A percentile compares a stretch with the other conserved stretches of the same genome.
These are phyloP conservation scores for Rhaphigaster nebulosa DNA, from an alignment of 2,888 invertebrate species.

Conservation along the genomic window DNA sequence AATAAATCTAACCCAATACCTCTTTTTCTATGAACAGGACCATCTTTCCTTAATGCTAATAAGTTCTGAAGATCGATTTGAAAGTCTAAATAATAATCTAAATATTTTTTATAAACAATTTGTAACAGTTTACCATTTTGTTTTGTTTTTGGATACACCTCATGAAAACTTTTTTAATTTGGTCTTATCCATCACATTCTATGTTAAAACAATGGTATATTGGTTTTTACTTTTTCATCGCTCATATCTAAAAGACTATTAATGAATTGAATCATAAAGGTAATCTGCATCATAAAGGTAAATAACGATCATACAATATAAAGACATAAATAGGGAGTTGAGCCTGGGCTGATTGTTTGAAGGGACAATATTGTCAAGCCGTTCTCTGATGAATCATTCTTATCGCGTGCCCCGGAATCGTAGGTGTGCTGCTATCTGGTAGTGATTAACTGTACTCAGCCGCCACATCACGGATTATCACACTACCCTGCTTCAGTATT, in stretches of 20 bases:
- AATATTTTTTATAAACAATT: no score
- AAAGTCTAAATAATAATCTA: no score
- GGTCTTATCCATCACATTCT: no score
- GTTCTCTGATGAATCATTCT: constrained; percentile 26
- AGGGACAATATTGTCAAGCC: constrained; percentile 10
- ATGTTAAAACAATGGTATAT: no score
- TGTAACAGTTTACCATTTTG: no score
- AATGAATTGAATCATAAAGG: background rate
- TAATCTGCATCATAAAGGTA: background rate
- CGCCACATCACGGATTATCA: constrained; percentile 18
- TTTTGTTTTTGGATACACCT: no score
- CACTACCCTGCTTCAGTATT: background rate
- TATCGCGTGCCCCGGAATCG: background rate
- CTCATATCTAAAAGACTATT: background rate
- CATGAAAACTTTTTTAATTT: no score
- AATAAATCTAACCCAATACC: no score
- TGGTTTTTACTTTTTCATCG: no score
- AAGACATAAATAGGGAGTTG: background rate
- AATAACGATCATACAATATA: background rate
- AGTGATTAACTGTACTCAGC: constrained; percentile 32
- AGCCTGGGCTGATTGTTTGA: background rate
- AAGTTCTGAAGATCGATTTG: no score
- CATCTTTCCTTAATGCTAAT: no score
- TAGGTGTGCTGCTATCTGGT: constrained; percentile 19
- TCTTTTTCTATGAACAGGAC: no score